Conservation (phyloP, 2,113 vertebrate genomes). For the Ardeotis arabs region DNA sequence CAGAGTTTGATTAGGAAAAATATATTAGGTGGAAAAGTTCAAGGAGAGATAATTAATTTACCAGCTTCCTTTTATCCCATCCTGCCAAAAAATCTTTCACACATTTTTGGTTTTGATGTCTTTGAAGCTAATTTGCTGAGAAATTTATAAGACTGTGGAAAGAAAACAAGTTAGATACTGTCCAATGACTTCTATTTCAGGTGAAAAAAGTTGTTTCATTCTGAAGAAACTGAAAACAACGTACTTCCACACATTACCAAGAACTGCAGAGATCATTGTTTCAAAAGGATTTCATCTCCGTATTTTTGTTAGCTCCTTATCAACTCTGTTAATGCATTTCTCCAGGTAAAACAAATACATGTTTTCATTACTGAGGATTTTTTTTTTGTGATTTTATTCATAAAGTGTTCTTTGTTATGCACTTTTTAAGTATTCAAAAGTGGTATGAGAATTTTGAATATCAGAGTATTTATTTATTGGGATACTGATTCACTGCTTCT, state of each 20-base stretch:
- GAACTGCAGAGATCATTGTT: neutral
- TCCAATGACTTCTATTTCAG: constrained; percentile 41
- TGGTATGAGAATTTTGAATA: neutral
- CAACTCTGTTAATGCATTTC: neutral
- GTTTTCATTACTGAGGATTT: neutral
- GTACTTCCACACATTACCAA: neutral
- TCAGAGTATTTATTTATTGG: neutral
- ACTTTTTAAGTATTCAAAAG: neutral
- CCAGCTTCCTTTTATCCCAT: constrained; percentile 8
- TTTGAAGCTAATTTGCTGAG: constrained; percentile 29
- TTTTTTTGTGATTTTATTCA: neutral
- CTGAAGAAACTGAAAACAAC: neutral
- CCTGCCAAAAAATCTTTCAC: constrained; percentile 6
- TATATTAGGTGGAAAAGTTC: constrained; percentile 10
- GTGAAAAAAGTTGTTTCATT: constrained; percentile 1
- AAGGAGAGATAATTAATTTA: constrained; percentile 54
- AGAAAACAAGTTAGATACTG: constrained; percentile 25
- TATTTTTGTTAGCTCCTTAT: neutral
- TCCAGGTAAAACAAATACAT: neutral
- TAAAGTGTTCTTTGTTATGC: neutral
- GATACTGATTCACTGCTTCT: neutral
- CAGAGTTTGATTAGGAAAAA: constrained; percentile 9
- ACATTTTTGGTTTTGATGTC: constrained; percentile 19
- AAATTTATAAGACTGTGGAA: neutral
- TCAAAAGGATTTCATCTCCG: neutral